Conservation (phyloP, 1,140 invertebrate species). For the Portunus trituberculatus region DNA sequence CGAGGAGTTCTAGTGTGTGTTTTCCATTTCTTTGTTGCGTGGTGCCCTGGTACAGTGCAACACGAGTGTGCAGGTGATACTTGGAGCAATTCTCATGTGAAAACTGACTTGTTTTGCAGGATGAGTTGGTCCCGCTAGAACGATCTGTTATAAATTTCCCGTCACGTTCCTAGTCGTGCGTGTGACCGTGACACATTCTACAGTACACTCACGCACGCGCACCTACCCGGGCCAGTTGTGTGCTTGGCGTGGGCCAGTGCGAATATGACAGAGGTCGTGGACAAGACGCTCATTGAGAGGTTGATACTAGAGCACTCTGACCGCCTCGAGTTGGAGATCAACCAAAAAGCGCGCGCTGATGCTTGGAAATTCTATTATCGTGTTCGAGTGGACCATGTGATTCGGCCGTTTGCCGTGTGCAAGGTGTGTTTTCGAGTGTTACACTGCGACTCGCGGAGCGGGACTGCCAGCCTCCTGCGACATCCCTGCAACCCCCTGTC, state of each 20-base stretch:
- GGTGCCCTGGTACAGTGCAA: conserved; percentile 52
- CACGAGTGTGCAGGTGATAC: conserved; percentile 34
- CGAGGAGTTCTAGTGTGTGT: conserved; percentile 65
- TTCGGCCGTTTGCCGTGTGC: conserved; percentile 76
- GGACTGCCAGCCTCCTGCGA: conserved; percentile 76
- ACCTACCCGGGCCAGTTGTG: conserved; percentile 74
- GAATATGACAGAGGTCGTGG: conserved; percentile 78
- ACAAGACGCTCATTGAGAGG: conserved; percentile 77
- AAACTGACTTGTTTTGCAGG: conserved; percentile 41
- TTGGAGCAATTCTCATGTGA: not conserved
- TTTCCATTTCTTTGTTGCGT: conserved; percentile 61
- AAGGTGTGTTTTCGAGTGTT: conserved; percentile 77
- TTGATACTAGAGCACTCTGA: conserved; percentile 78
- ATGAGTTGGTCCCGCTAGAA: conserved; percentile 67
- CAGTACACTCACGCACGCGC: conserved; percentile 78
- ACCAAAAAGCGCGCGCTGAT: conserved; percentile 77
- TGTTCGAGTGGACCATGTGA: conserved; percentile 77
- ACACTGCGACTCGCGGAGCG: conserved; percentile 77
- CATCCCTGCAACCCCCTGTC: conserved; percentile 77
- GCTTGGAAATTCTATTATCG: conserved; percentile 78
- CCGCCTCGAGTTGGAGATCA: conserved; percentile 77
- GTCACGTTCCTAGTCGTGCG: conserved; percentile 76
- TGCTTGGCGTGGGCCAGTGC: conserved; percentile 76
- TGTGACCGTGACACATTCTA: conserved; percentile 76
- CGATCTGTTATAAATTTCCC: conserved; percentile 76